A percentile compares a stretch with the other conserved stretches of the same genome.
phyloP scores from a whole-genome alignment of 2,888 invertebrate species.

The Sicus ferrugineus region DNA sequence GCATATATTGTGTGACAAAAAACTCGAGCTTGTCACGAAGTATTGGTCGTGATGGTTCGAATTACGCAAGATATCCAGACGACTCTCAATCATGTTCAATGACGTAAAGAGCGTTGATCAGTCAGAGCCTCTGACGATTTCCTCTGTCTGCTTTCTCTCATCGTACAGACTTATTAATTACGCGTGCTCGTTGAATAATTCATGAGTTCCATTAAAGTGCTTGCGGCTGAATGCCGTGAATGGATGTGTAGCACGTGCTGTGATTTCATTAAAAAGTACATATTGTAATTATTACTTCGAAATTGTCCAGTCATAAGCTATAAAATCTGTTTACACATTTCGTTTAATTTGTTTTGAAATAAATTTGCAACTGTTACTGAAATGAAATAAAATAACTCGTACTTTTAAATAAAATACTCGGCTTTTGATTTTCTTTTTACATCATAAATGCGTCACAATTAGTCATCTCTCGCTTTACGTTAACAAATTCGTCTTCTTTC shows the following conservation, averaged over 20 bases:
- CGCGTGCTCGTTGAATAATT: slow-evolving; percentile 21
- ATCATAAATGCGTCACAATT: too few species aligned
- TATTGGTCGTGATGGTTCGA: too few species aligned
- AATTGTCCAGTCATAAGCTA: too few species aligned
- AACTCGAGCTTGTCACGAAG: neutral
- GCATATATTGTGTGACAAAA: slow-evolving; percentile 17
- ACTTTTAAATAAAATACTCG: too few species aligned
- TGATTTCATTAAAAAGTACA: slow-evolving; percentile 2
- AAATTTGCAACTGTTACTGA: too few species aligned
- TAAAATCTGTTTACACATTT: too few species aligned
- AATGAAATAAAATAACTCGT: too few species aligned
- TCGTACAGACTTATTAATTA: slow-evolving; percentile 5
- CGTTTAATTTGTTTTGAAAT: too few species aligned
- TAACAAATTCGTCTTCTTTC: neutral
- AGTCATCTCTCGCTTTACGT: too few species aligned
- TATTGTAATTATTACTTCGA: too few species aligned
- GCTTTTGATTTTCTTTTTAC: too few species aligned
- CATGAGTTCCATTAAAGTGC: slow-evolving; percentile 12
- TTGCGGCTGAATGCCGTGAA: neutral
- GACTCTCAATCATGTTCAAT: neutral
- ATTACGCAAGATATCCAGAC: too few species aligned
- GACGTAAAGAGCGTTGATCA: neutral
- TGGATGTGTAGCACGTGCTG: slow-evolving; percentile 23
- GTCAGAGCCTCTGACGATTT: slow-evolving; percentile 16
- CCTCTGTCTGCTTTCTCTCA: neutral